Base-by-base conservation (phyloP, 2,113 vertebrate species). In the Thomomys bottae region DNA sequence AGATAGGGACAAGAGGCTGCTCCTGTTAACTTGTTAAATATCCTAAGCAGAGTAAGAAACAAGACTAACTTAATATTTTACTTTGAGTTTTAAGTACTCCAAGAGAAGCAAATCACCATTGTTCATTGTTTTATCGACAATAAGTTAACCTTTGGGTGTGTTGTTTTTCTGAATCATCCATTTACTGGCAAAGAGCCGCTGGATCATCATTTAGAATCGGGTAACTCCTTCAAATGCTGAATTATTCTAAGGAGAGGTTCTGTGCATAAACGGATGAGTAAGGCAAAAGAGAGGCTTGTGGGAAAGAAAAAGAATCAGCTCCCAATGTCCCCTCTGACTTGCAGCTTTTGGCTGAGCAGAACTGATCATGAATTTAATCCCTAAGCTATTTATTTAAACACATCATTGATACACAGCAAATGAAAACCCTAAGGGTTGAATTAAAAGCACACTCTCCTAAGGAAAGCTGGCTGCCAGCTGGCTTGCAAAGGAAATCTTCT, bases 381-480 rank as follows among this genome's bases (percentile, higher is more conserved):
- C 63, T 26, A 8, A 84, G 68, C 40, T 84, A 90, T 84, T 95
- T 95, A 80, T 79, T 92, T 92, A 77, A 94, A 83, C 57, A 57
- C 83, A 71, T 90, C 59, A 73, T 77, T 84, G 81, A 84, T 81
- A 72, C 1, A 67, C 2, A 82, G 59, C 78, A 94, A 94, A 94
- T 84, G 88, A 92, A 91, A 92, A 42, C 91, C 78, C 67, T 64
- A 36, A 68, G 76, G 72, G 88, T 61, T 38, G 49, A 76, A 68
- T 92, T 88, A 88, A 84, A 86, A 72, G 90, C 40, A 36, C 42
- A 49, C 66, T 88, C 88, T 71, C 34, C 87, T 88, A 78, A 73
- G 77, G 88, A 87, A 89, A 76, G 54, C 64, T 28, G 66, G 54
- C n/a, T 87, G 78, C 90, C 90, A 85, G 87, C 21, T 85, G 88